Conservation (phyloP, 1,140 invertebrate genomes). For the Drosophila bipectinata region DNA sequence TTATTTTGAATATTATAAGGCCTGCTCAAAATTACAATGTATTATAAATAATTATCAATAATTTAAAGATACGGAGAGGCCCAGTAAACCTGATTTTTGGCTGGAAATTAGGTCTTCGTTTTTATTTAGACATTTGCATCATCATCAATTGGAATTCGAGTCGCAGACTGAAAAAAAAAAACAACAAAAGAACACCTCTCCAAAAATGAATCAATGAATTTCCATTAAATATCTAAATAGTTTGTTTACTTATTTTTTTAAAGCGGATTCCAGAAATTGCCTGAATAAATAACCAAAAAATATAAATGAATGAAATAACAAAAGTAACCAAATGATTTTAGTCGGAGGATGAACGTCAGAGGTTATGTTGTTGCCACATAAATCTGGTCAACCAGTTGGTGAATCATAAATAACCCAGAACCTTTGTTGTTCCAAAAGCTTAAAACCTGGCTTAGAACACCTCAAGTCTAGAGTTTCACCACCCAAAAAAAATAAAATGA, state of each 20-base stretch:
- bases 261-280: constrained; percentile 33
- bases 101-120: constrained; percentile 77
- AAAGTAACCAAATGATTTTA: constrained; percentile 19
- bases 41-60: constrained; percentile 46
- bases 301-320: constrained; percentile 18
- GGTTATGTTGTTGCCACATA: constrained; percentile 51
- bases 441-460: constrained; percentile 17
- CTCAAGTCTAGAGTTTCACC: constrained; percentile 20
- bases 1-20: constrained; percentile 22
- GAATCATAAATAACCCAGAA: constrained; percentile 59
- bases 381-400: constrained; percentile 58
- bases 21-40: constrained; percentile 30
- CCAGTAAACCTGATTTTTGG: constrained; percentile 57
- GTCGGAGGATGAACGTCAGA: constrained; percentile 12
- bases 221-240: constrained; percentile 18
- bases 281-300: constrained; percentile 11
- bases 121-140: constrained; percentile 79
- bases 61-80: constrained; percentile 22
- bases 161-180: constrained; percentile 14
- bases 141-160: constrained; percentile 51
- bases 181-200: constrained; percentile 39
- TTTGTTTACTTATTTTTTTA: constrained; percentile 32
- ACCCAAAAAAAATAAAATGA: constrained; percentile 30
- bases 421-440: constrained; percentile 31
- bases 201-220: constrained; percentile 58